Evolutionary conservation across 2,797 vertebrate genomes (phyloP).

Genomic region (Furcifer pardalis): DNA sequence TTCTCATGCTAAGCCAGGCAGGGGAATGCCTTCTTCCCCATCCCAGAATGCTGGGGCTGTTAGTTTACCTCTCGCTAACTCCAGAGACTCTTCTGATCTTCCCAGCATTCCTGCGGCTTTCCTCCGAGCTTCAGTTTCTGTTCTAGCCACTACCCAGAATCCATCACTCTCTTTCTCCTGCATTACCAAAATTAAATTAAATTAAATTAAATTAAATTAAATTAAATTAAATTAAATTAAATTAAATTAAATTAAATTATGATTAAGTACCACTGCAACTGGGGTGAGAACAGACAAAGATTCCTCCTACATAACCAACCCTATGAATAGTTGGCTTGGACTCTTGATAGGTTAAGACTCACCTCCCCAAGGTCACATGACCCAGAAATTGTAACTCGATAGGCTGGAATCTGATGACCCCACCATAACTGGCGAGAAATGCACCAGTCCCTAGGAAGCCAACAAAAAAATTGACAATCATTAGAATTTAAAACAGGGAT

Average conservation of each 20-base stretch:
- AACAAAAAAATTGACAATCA: not conserved
- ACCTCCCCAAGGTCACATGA: slow-evolving; percentile 67
- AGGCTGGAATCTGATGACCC: slow-evolving; percentile 93
- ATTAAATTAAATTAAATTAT: too few species aligned
- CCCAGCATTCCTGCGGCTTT: slow-evolving; percentile 77
- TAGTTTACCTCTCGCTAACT: slow-evolving; percentile 80
- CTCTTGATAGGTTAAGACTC: not conserved
- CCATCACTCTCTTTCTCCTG: slow-evolving; percentile 62
- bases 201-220: too few species aligned
- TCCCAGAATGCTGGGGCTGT: not conserved
- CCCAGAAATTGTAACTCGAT: slow-evolving; percentile 72
- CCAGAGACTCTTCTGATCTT: slow-evolving; percentile 70
- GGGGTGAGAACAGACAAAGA: not conserved
- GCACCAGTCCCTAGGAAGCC: slow-evolving; percentile 88
- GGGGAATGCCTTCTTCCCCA: too few species aligned
- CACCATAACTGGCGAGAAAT: slow-evolving; percentile 94
- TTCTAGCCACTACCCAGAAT: slow-evolving; percentile 84
- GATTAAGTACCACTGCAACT: too few species aligned
- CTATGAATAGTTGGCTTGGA: slow-evolving; percentile 48
- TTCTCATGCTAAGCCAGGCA: not conserved
- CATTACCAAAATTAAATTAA: too few species aligned
- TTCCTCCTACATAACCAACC: slow-evolving; percentile 74
- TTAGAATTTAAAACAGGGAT: not conserved
- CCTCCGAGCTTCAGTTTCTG: slow-evolving; percentile 80
- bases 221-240: too few species aligned